Conservation (phyloP, 2,888 invertebrate species). For the Monoplex corrugatus region DNA sequence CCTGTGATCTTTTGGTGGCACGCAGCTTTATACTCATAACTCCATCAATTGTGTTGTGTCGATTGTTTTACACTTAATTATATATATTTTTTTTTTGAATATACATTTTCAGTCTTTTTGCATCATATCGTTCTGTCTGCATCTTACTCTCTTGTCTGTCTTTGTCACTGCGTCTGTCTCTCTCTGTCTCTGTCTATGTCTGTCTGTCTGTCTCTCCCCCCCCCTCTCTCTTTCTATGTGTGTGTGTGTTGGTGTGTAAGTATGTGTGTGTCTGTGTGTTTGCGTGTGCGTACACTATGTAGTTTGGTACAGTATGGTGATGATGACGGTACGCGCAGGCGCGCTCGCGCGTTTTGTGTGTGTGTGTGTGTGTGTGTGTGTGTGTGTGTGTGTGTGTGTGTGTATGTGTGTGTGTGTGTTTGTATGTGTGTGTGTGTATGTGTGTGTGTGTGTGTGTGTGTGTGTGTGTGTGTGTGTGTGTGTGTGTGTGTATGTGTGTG, state of each 20-base stretch:
- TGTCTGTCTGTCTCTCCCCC: no score
- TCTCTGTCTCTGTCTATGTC: neutral
- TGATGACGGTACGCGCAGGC: constrained; percentile 83
- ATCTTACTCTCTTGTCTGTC: neutral
- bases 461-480: constrained; percentile 49
- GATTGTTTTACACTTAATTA: no score
- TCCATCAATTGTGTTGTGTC: no score
- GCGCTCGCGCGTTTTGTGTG: no score
- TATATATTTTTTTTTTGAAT: neutral
- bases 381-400: constrained; percentile 45
- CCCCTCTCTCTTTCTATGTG: neutral
- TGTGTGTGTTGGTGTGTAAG: neutral
- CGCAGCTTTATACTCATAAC: no score
- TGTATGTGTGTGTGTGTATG: neutral
- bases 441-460: constrained; percentile 40
- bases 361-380: constrained; percentile 40
- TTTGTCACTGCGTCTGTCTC: neutral
- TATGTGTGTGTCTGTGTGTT: constrained; percentile 26
- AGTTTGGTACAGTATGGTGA: constrained; percentile 93
- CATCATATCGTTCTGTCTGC: neutral
- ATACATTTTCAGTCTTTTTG: neutral
- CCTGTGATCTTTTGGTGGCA: no score
- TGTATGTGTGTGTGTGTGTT: neutral
- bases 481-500: constrained; percentile 34
- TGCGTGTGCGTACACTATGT: constrained; percentile 85